A percentile compares a stretch with the other conserved stretches of the same genome.
Conservation (phyloP, 1,140 invertebrate genomes). For the Drosophila sp. region DNA sequence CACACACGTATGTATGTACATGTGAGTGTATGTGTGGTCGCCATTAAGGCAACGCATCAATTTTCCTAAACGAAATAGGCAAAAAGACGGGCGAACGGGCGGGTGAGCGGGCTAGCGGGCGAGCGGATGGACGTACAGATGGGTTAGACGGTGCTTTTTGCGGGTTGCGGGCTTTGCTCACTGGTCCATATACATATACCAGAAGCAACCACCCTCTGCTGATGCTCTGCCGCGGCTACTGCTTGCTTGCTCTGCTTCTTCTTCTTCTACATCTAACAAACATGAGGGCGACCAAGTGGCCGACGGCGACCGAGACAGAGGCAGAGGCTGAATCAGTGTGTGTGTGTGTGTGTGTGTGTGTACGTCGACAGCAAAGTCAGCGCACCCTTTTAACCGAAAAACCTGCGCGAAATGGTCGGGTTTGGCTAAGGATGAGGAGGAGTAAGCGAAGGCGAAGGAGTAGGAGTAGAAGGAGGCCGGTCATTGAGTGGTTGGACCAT, state of each 20-base stretch:
- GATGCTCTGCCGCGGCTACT: not conserved
- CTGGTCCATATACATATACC: conserved; percentile 13
- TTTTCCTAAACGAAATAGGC: conserved; percentile 40
- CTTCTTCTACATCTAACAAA: conserved; percentile 10
- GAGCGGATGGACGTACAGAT: no score
- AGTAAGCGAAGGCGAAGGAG: not conserved
- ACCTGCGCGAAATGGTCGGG: conserved; percentile 42
- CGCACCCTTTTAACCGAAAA: conserved; percentile 69
- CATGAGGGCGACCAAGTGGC: conserved; percentile 49
- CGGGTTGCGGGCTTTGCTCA: conserved; percentile 16
- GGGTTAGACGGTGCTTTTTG: conserved; percentile 5
- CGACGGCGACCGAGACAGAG: conserved; percentile 40
- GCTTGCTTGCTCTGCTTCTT: not conserved
- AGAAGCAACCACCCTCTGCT: conserved; percentile 14
- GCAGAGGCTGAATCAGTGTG: not conserved
- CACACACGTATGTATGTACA: conserved; percentile 1
- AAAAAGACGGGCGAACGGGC: not conserved
- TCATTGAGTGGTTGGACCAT: conserved; percentile 75
- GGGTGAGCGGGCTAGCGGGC: not conserved
- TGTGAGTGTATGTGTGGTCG: conserved; percentile 35
- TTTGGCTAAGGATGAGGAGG: conserved; percentile 11
- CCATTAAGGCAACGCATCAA: conserved; percentile 55
- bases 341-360: not conserved
- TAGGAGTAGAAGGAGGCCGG: conserved; percentile 42
- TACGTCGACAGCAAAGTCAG: conserved; percentile 39